These are phyloP conservation scores for Ophion ellenae DNA, from an alignment of 2,888 invertebrate species.

Conservation along the genomic window DNA sequence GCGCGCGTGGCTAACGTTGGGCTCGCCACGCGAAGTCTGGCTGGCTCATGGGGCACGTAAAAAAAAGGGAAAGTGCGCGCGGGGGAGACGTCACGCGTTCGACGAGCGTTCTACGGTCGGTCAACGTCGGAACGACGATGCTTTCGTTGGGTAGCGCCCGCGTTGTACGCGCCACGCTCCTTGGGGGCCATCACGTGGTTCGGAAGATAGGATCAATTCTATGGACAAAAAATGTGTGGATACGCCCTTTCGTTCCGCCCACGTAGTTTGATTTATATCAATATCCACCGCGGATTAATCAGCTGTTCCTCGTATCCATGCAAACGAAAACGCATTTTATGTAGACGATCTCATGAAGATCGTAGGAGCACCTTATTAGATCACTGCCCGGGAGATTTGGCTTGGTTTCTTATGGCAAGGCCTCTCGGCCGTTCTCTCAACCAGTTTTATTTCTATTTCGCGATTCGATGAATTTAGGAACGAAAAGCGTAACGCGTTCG, in stretches of 20 bases:
- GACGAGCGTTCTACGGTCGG: slow-evolving; percentile 60
- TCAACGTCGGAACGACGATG: not conserved
- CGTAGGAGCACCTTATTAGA: not conserved
- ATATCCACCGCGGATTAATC: not conserved
- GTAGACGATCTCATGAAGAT: not conserved
- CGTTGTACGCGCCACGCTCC: slow-evolving; percentile 3
- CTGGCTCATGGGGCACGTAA: slow-evolving; percentile 15
- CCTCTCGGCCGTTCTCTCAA: too few relatives aligned
- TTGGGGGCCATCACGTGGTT: slow-evolving; percentile 35
- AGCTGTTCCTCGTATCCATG: not conserved
- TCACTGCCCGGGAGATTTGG: not conserved
- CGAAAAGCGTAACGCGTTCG: too few relatives aligned
- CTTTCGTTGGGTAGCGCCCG: not conserved
- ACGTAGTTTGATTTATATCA: not conserved
- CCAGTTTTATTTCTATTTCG: too few relatives aligned
- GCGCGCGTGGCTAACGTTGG: not conserved
- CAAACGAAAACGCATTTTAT: not conserved
- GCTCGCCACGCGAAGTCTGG: slow-evolving; percentile 1
- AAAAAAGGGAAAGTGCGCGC: slow-evolving; percentile 23
- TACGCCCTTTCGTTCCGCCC: not conserved
- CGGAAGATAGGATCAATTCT: not conserved
- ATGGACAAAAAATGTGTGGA: not conserved
- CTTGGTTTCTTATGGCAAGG: too few relatives aligned
- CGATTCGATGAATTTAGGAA: too few relatives aligned
- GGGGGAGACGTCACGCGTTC: slow-evolving; percentile 46